Conservation (phyloP, 2,797 vertebrate species). For the Hozukius guyotensis region DNA sequence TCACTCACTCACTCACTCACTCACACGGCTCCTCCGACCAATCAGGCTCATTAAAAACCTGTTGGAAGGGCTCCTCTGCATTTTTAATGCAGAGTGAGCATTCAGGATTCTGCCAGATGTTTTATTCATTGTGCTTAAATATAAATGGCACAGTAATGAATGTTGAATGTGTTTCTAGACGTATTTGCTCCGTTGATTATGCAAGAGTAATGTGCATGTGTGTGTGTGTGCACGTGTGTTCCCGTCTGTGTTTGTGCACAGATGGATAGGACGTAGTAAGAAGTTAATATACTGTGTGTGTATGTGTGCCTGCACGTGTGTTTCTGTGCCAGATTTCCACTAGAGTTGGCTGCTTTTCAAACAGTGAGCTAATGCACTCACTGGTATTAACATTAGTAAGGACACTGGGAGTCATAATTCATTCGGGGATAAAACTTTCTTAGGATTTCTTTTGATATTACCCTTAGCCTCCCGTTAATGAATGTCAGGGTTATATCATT, state of each 20-base stretch:
- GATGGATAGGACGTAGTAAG: neutral
- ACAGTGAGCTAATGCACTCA: neutral
- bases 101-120: slow-evolving; percentile 74
- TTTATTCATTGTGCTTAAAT: slow-evolving; percentile 78
- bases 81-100: slow-evolving; percentile 69
- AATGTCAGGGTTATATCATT: neutral
- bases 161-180: slow-evolving; percentile 66
- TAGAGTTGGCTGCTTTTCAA: slow-evolving; percentile 13
- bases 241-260: slow-evolving; percentile 3
- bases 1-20: slow-evolving; percentile 11
- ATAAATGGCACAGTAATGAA: slow-evolving; percentile 71
- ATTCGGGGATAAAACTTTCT: neutral
- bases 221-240: neutral
- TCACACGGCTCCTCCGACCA: slow-evolving; percentile 53
- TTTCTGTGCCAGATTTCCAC: slow-evolving; percentile 24
- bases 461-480: neutral
- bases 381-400: neutral
- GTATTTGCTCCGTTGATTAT: slow-evolving; percentile 58
- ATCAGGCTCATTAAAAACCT: slow-evolving; percentile 75
- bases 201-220: slow-evolving; percentile 12
- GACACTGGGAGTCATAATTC: neutral
- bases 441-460: neutral
- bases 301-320: neutral
- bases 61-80: slow-evolving; percentile 57
- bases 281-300: neutral